Evolutionary conservation across 2,888 invertebrate species (phyloP).

Genomic region (Altica lythri): DNA sequence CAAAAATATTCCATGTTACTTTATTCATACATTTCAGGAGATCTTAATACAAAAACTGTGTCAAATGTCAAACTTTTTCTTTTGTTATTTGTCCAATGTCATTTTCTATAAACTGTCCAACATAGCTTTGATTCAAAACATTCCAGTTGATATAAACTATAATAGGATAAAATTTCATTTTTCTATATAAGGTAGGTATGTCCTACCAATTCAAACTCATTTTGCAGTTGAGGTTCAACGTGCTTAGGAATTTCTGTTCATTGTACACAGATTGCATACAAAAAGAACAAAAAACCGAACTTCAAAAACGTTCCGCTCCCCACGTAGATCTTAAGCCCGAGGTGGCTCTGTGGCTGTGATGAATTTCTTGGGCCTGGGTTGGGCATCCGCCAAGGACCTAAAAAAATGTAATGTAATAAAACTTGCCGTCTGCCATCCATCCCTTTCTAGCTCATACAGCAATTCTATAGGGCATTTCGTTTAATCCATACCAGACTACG

Average conservation of each 20-base stretch:
- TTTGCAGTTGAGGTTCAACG: constrained; percentile 20
- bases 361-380: constrained; percentile 24
- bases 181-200: no score
- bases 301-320: constrained; percentile 18
- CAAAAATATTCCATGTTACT: neutral
- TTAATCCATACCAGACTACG: constrained; percentile 3
- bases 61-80: no score
- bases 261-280: constrained; percentile 7
- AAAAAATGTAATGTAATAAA: constrained; percentile 22
- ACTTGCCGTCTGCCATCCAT: constrained; percentile 20
- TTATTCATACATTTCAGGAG: neutral
- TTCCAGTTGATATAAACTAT: no score
- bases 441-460: constrained; percentile 16
- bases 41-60: no score
- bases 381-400: constrained; percentile 26
- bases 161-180: no score
- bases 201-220: constrained; percentile 9
- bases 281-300: constrained; percentile 20
- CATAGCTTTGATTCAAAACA: no score
- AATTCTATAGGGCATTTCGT: constrained; percentile 19
- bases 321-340: constrained; percentile 11
- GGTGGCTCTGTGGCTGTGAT: constrained; percentile 15
- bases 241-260: constrained; percentile 23
- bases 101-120: neutral
- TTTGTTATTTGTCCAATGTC: no score